phyloP scores from a whole-genome alignment of 2,113 vertebrate genomes.

The Drymodes brunneopygia region DNA sequence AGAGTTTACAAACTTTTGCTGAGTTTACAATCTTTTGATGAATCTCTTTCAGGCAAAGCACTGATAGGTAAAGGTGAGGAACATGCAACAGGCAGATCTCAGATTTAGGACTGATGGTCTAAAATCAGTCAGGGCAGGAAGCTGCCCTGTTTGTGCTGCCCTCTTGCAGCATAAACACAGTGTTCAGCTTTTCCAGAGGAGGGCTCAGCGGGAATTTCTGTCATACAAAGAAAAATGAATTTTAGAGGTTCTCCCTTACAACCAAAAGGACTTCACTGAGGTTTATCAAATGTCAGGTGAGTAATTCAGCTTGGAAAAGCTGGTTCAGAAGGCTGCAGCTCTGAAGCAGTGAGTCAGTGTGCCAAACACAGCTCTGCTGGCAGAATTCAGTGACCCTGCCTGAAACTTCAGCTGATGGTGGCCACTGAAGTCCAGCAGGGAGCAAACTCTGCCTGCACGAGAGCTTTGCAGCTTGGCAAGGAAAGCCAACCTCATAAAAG shows the following conservation, averaged over 20 bases:
- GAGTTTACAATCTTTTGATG: not conserved
- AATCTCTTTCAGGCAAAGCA: not conserved
- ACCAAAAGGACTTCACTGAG: not conserved
- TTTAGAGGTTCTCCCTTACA: not conserved
- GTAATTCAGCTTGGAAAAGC: not conserved
- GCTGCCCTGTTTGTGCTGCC: not conserved
- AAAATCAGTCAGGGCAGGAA: not conserved
- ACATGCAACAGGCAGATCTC: not conserved
- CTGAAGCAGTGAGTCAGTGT: not conserved
- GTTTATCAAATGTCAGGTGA: not conserved
- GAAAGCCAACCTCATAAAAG: not conserved
- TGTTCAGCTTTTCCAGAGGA: not conserved
- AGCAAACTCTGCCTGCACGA: not conserved
- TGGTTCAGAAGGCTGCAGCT: not conserved
- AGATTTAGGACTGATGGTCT: not conserved
- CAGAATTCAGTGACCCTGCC: not conserved
- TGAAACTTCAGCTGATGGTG: not conserved
- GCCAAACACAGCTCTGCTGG: not conserved
- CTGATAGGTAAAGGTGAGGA: not conserved
- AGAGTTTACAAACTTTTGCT: no score
- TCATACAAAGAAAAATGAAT: not conserved
- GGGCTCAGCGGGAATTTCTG: not conserved
- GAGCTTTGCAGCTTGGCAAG: not conserved
- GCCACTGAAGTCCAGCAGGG: not conserved
- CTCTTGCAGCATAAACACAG: not conserved